These are phyloP conservation scores for Gorsachius goisagi DNA, from an alignment of 2,113 vertebrate genomes.

Conservation along the genomic window DNA sequence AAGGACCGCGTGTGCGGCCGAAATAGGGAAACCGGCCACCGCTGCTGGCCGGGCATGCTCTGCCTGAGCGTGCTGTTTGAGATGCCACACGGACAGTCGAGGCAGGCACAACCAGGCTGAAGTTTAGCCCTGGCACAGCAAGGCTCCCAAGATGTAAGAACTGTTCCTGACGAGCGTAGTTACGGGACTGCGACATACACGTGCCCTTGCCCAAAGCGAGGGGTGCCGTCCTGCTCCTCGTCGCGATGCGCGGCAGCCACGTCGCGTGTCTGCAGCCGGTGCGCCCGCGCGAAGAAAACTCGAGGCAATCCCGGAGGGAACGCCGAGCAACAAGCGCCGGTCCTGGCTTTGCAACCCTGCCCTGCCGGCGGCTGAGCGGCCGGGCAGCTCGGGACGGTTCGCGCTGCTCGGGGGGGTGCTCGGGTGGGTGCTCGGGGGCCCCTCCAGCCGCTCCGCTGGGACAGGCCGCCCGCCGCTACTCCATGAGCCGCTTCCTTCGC, in stretches of 20 bases:
- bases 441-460: no score
- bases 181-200: fast-evolving
- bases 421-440: no score
- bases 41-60: fast-evolving
- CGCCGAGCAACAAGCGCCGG: no score
- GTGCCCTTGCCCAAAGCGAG: not conserved
- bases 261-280: no score
- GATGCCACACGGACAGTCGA: not conserved
- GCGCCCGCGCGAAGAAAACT: fast-evolving
- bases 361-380: no score
- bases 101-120: not conserved
- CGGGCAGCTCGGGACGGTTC: no score
- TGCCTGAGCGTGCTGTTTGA: fast-evolving
- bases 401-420: no score
- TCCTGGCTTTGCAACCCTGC: no score
- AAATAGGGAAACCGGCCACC: fast-evolving
- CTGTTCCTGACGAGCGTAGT: fast-evolving
- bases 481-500: no score
- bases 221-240: not conserved
- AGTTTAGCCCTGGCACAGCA: fast-evolving
- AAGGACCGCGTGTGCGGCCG: fast-evolving
- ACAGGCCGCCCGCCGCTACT: no score
- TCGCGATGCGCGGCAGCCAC: no score
- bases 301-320: not conserved
- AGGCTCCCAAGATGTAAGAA: fast-evolving